Conservation (phyloP, 2,113 vertebrate genomes). For the Gorsachius goisagi region DNA sequence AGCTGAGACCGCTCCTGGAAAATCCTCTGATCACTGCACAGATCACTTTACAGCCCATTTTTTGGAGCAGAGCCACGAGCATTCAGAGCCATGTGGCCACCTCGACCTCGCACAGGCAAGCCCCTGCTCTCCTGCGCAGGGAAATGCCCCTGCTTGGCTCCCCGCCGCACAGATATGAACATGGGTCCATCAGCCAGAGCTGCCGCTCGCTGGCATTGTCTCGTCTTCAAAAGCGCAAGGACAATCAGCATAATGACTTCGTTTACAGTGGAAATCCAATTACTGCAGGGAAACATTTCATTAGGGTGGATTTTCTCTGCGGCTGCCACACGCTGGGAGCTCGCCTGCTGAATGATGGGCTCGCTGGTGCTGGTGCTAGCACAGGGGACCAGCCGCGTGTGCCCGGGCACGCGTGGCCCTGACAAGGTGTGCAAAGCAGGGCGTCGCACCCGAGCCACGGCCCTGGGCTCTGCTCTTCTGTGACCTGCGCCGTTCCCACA, state of each 20-base stretch:
- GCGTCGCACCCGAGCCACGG: fast-evolving
- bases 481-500: background rate
- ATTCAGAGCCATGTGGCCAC: background rate
- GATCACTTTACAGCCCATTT: background rate
- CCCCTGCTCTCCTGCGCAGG: background rate
- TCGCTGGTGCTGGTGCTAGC: fast-evolving
- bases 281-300: constrained; percentile 16
- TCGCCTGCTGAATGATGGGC: fast-evolving
- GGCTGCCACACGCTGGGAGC: background rate
- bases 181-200: background rate
- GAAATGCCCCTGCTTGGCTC: background rate
- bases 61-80: background rate
- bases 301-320: background rate
- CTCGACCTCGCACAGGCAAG: fast-evolving
- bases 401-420: fast-evolving
- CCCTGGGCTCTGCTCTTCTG: background rate
- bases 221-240: background rate
- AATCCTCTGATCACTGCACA: background rate
- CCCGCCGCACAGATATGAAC: background rate
- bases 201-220: background rate
- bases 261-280: constrained; percentile 35
- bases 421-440: background rate
- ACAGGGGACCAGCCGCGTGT: fast-evolving
- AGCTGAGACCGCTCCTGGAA: background rate
- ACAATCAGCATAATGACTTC: background rate